Conservation (phyloP, 2,888 invertebrate species). For the Candidula unifasciata region DNA sequence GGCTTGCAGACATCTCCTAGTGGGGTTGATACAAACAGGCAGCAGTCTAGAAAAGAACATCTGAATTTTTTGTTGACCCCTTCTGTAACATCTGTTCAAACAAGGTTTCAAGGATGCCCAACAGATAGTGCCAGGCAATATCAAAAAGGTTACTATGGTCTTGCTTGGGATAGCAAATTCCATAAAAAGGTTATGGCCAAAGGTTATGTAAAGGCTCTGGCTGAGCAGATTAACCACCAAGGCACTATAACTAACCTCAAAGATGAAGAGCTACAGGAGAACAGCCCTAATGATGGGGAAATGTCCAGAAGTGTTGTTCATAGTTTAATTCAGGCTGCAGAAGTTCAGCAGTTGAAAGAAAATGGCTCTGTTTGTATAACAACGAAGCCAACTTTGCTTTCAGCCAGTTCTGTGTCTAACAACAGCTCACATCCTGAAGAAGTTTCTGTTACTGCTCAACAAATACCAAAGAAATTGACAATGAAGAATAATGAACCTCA, state of each 20-base stretch:
- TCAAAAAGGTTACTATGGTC: background rate
- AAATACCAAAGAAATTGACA: background rate
- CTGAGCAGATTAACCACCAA: conserved; percentile 60
- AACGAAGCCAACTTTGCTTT: background rate
- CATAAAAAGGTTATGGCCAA: conserved; percentile 58
- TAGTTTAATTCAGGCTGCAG: background rate
- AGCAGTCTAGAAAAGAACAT: background rate
- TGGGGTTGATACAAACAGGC: background rate
- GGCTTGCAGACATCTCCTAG: background rate
- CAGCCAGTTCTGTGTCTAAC: background rate
- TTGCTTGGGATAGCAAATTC: background rate
- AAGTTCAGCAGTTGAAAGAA: background rate
- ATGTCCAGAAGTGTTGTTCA: background rate
- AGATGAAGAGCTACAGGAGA: background rate
- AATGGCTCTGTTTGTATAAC: background rate
- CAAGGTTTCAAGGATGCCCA: background rate
- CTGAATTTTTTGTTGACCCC: background rate
- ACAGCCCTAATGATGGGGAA: background rate
- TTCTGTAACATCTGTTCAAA: background rate
- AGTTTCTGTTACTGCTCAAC: background rate
- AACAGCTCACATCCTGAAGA: background rate
- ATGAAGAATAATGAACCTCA: background rate
- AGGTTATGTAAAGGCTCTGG: conserved; percentile 68
- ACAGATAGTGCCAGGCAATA: background rate
- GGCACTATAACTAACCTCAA: background rate